Conservation (phyloP, 1,140 invertebrate species). For the Calephelis nemesis region DNA sequence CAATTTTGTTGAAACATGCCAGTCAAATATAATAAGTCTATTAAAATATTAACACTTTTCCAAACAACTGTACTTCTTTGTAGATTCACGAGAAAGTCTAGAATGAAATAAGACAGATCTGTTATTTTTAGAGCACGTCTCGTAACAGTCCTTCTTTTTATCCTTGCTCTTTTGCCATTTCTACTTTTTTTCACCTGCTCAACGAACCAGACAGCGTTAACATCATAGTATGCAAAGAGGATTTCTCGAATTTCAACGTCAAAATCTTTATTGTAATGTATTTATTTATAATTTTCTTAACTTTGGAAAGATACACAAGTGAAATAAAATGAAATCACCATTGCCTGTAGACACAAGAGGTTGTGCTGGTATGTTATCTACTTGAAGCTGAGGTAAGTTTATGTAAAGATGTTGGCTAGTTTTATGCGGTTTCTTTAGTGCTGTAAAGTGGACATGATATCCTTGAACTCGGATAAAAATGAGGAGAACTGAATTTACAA, state of each 20-base stretch:
- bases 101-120: slow-evolving; percentile 14
- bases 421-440: too few relatives aligned
- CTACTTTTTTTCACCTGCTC: slow-evolving; percentile 36
- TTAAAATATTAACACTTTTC: not conserved
- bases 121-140: slow-evolving; percentile 33
- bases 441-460: too few relatives aligned
- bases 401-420: too few relatives aligned
- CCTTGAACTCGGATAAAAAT: too few relatives aligned
- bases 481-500: too few relatives aligned
- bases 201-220: slow-evolving; percentile 39
- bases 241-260: slow-evolving; percentile 31
- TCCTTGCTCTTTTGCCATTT: slow-evolving; percentile 24
- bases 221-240: slow-evolving; percentile 49
- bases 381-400: too few relatives aligned
- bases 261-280: slow-evolving; percentile 32
- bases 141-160: slow-evolving; percentile 28
- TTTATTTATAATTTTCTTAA: not conserved
- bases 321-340: too few relatives aligned
- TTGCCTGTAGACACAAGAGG: too few relatives aligned
- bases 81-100: slow-evolving; percentile 15
- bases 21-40: too few relatives aligned
- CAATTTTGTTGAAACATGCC: too few relatives aligned
- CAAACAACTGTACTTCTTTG: slow-evolving; percentile 2
- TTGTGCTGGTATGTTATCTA: too few relatives aligned
- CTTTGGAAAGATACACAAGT: too few relatives aligned